Base-by-base conservation (phyloP, 2,113 vertebrate species). In the Bambusicola thoracicus region DNA sequence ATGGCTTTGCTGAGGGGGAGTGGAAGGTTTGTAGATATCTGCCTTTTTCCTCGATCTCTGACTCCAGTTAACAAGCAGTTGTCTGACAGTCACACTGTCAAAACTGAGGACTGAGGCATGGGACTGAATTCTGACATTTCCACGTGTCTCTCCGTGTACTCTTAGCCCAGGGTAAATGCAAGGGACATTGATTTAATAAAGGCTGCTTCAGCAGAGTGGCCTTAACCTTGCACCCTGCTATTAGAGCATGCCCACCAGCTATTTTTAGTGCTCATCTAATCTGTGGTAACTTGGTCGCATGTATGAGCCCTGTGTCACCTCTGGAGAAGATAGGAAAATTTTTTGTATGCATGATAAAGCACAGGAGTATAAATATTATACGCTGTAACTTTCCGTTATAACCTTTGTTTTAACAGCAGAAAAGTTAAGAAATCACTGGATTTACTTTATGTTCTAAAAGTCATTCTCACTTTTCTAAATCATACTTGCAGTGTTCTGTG, bases 331-430 rank as follows among this genome's bases (percentile, higher is more conserved):
- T 0, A 48, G 25, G 27, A 10, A 32, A 6, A 17, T 8, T 8
- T 55, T 69, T 85, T 66, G 32, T 30, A 15, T 34, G 25, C 0
- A 0, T 43, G 80, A 9, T 0, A 0, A 89, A 78, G 29, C 13
- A 67, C 17, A 46, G 41, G 72, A 69, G 48, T 68, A 27, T 0
- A 18, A 46, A 36, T 34, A 19, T 8, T 70, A 34, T 55, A 32
- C 36, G 43, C 20, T 53, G 6, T 83, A 81, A 19, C 36, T 38
- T 63, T 44, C 18, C 11, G 15, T 74, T 84, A 24, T 59, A 38
- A 67, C 78, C 83, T 83, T 19, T 53, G 6, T n/a, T 73, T 58
- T 74, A 72, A 62, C 1, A 41, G 38, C 4, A 77, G 34, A 67
- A 62, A 58, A 43, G 4, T 43, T 76, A 65, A 73, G 67, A 80